These are phyloP conservation scores for Micropterix aruncella DNA, from an alignment of 2,888 invertebrate species.

Conservation along the genomic window DNA sequence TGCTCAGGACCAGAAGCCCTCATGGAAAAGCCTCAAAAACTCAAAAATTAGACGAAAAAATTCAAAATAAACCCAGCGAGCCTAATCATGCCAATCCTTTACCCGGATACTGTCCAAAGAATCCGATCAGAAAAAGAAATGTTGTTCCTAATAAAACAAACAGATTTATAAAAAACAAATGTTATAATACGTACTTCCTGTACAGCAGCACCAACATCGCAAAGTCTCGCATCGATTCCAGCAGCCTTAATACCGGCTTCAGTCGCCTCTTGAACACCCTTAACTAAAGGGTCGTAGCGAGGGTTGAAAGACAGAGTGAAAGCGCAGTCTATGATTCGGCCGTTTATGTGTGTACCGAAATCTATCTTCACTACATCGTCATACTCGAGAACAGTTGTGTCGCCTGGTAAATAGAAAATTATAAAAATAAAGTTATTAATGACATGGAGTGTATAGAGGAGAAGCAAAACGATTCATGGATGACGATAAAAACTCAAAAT, in stretches of 20 bases:
- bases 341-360: constrained; percentile 97
- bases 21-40: too few relatives aligned
- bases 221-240: constrained; percentile 93
- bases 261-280: constrained; percentile 95
- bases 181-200: constrained; percentile 52
- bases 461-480: too few relatives aligned
- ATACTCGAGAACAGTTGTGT: constrained; percentile 82
- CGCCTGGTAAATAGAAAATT: constrained; percentile 33
- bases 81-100: background rate
- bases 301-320: constrained; percentile 96
- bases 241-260: constrained; percentile 93
- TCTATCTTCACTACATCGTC: constrained; percentile 99
- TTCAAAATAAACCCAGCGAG: background rate
- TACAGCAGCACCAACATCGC: constrained; percentile 92
- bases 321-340: constrained; percentile 96
- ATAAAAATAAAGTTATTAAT: background rate
- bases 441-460: background rate
- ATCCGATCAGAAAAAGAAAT: too few relatives aligned
- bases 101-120: too few relatives aligned
- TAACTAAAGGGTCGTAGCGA: constrained; percentile 85
- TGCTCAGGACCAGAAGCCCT: too few relatives aligned
- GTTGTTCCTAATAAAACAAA: too few relatives aligned
- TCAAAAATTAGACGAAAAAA: too few relatives aligned
- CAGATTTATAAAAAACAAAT: too few relatives aligned
- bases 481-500: too few relatives aligned